A percentile compares a stretch with the other conserved stretches of the same genome.
Conservation (phyloP, 1,140 invertebrate genomes). For the Aphaenogaster floridana region DNA sequence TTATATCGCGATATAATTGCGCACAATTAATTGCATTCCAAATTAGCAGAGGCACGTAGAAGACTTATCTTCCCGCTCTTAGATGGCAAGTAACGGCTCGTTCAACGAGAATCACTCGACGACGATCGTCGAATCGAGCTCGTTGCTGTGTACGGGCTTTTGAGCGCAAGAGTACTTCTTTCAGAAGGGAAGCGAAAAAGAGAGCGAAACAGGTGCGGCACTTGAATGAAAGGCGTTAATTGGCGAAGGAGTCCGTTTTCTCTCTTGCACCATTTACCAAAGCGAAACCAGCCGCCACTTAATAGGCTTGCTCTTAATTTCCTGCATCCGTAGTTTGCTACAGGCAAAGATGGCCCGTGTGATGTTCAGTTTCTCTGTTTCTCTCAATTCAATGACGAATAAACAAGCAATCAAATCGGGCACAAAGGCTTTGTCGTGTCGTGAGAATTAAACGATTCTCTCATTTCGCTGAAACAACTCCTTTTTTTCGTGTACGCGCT, state of each 20-base stretch:
- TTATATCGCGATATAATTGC: conserved; percentile 3
- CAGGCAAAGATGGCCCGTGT: not conserved
- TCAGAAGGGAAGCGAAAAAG: not conserved
- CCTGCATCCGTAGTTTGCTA: not conserved
- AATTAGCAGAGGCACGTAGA: conserved; percentile 14
- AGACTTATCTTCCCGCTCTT: conserved; percentile 9
- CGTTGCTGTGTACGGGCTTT: conserved; percentile 23
- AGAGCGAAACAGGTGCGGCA: conserved; percentile 24
- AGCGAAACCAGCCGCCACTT: conserved; percentile 25
- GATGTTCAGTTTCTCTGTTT: conserved; percentile 18
- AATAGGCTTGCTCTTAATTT: conserved; percentile 49
- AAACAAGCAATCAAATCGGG: conserved; percentile 34
- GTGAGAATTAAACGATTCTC: conserved; percentile 26
- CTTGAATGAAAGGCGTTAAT: conserved; percentile 61
- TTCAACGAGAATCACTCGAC: conserved; percentile 32
- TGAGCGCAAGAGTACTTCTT: conserved; percentile 38
- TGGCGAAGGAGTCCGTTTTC: conserved; percentile 10
- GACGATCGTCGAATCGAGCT: conserved; percentile 41
- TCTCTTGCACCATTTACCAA: not conserved
- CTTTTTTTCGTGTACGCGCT: not conserved
- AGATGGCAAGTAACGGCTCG: not conserved
- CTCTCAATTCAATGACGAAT: conserved; percentile 21
- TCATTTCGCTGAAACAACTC: not conserved
- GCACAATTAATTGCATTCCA: not conserved
- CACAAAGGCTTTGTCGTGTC: not conserved